Base-by-base conservation (phyloP, 2,113 vertebrate species). In the Podiceps cristatus region DNA sequence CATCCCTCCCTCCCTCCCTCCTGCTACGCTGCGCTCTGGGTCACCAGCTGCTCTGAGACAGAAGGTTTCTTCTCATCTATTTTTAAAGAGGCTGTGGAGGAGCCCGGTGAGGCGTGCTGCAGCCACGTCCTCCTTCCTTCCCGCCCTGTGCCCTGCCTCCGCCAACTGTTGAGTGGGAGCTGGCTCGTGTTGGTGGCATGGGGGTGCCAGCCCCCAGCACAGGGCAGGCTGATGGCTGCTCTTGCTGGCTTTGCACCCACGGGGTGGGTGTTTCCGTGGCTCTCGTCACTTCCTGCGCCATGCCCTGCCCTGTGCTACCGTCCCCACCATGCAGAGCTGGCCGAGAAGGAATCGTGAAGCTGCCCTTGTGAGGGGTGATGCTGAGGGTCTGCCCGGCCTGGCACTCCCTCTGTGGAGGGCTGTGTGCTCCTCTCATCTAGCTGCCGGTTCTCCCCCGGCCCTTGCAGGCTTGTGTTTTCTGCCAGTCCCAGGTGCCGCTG, bases 21-120 rank as follows among this genome's bases (percentile, higher is more conserved):
- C 74, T 2, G 3, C 75, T 62, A 88, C 10, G 72, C 91, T 6
- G 12, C 31, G 10, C 94, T 74, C 93, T 28, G 81, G 96, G 90
- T 94, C 95, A 73, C 83, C 93, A 95, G 89, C 88, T 97, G 96
- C 97, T 88, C 87, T 40, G 96, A 98, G 98, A 98, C 98, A 97
- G 96, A 96, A 97, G 97, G 97, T 97, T 98, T 98, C 96, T 97
- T 96, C 98, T 98, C 97, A 98, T 98, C 98, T 98, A 98, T 98
- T 97, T 98, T 98, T 98, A 98, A 98, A 98, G 98, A 98, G 98
- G 98, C 98, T 98, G 98, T 98, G 95, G 98, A 98, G 96, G 93
- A 97, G 97, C 96, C 98, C 93, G 95, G 83, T 62, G 78, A 92
- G 80, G 91, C 87, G 59, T 66, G 68, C 93, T 91, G 87, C 84